Conservation (phyloP, 2,888 invertebrate species). For the Steinernema scapterisci region DNA sequence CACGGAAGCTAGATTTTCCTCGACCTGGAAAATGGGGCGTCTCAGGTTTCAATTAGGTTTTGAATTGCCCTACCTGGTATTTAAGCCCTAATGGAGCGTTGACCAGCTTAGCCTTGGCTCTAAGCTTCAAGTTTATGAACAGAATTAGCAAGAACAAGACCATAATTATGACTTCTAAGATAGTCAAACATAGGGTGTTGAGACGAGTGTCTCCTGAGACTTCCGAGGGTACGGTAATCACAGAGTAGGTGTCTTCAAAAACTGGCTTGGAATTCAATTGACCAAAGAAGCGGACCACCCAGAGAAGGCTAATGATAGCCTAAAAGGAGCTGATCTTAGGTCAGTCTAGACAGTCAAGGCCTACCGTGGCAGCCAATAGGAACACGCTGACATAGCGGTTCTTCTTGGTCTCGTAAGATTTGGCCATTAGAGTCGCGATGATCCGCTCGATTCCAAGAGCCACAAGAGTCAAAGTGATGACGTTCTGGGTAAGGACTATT, state of each 20-base stretch:
- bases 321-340: not conserved
- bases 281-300: not conserved
- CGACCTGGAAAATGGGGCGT: not conserved
- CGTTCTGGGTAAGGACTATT: not conserved
- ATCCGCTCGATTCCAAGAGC: conserved; percentile 6
- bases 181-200: not conserved
- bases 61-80: conserved; percentile 3
- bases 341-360: too few species aligned
- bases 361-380: not conserved
- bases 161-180: not conserved
- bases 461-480: not conserved
- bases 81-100: not conserved
- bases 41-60: too few species aligned
- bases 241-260: not conserved
- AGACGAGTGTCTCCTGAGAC: conserved; percentile 8
- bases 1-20: conserved; percentile 22
- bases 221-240: conserved; percentile 27
- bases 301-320: not conserved
- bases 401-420: conserved; percentile 13
- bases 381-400: not conserved
- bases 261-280: not conserved
- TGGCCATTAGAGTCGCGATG: not conserved
- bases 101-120: not conserved
- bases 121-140: not conserved
- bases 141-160: not conserved